phyloP scores from a whole-genome alignment of 2,888 invertebrate species.

The Phyto melanocephala region DNA sequence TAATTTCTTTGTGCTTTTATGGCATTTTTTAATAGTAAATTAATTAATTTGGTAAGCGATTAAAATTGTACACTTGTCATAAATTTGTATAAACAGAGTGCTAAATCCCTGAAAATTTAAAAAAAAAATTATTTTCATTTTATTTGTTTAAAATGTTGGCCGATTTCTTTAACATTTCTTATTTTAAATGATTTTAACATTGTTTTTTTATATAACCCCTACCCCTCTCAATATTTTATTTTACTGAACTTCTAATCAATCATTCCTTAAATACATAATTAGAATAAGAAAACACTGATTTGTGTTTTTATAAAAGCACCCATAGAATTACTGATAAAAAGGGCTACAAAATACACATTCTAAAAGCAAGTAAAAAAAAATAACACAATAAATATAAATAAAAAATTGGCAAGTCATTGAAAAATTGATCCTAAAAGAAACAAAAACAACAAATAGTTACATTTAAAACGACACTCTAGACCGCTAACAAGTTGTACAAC shows the following conservation, averaged over 20 bases:
- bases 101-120: neutral
- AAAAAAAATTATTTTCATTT: neutral
- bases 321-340: conserved; percentile 6
- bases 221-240: neutral
- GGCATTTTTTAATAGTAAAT: neutral
- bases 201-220: no score
- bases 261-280: neutral
- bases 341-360: neutral
- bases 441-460: neutral
- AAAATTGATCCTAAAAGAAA: neutral
- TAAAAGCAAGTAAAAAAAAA: neutral
- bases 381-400: neutral
- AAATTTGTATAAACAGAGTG: neutral
- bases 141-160: no score
- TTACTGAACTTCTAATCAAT: neutral
- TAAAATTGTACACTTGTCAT: neutral
- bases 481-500: no score
- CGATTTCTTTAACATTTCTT: no score
- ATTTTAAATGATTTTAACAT: no score
- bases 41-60: neutral
- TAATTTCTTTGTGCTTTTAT: conserved; percentile 8
- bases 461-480: neutral
- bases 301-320: neutral
- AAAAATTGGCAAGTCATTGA: conserved; percentile 37
- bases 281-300: neutral